A percentile compares a stretch with the other conserved stretches of the same genome.
These are phyloP conservation scores for Spizella passerina DNA, from an alignment of 2,797 vertebrate species.

Conservation along the genomic window DNA sequence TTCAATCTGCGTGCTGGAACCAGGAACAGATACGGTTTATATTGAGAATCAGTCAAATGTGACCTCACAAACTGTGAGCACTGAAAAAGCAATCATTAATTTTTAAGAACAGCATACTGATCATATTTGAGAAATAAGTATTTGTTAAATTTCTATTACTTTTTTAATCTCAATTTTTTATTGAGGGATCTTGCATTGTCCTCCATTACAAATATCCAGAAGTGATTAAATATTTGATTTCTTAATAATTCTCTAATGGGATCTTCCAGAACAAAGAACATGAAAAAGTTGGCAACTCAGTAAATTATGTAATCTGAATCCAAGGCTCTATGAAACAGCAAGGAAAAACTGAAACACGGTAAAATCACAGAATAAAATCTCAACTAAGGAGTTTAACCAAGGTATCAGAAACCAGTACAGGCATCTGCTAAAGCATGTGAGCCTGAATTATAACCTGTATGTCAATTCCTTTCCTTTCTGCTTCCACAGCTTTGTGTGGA, in stretches of 20 bases:
- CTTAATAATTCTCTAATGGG: not conserved
- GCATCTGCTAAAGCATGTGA: not conserved
- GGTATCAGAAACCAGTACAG: not conserved
- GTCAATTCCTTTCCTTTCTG: not conserved
- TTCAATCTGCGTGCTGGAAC: not conserved
- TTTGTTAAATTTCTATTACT: not conserved
- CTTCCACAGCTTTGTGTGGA: not conserved
- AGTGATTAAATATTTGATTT: not conserved
- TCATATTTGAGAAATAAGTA: not conserved
- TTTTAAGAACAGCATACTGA: not conserved
- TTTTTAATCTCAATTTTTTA: not conserved
- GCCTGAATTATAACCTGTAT: not conserved
- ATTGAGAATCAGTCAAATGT: not conserved
- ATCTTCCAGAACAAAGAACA: not conserved
- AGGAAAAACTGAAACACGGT: not conserved
- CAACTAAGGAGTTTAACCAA: not conserved
- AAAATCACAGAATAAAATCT: not conserved
- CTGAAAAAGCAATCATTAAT: not conserved
- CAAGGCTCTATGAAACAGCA: not conserved
- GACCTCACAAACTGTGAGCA: not conserved
- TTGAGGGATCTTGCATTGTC: not conserved
- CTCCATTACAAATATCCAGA: not conserved
- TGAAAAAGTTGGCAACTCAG: not conserved
- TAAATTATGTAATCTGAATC: not conserved
- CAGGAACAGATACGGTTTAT: not conserved